phyloP scores from a whole-genome alignment of 2,113 vertebrate species.

The Pachycephala philippinensis region DNA sequence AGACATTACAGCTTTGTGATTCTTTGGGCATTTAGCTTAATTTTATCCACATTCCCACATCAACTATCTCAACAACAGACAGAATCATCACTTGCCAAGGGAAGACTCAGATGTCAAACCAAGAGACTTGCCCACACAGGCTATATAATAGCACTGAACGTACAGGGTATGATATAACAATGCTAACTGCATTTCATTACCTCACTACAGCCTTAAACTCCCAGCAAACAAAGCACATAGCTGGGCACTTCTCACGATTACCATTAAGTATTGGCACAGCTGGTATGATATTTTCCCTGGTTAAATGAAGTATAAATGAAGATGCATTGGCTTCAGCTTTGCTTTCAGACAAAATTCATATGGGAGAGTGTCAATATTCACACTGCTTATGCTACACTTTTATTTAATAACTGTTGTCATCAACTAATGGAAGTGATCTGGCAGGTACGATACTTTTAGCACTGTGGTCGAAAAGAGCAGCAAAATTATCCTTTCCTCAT shows the following conservation, averaged over 20 bases:
- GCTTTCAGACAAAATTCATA: slow-evolving; percentile 9
- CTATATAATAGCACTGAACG: neutral
- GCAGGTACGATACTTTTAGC: neutral
- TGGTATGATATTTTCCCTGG: neutral
- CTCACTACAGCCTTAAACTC: neutral
- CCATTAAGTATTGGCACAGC: neutral
- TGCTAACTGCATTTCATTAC: slow-evolving; percentile 35
- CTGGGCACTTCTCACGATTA: slow-evolving; percentile 1
- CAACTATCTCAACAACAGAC: slow-evolving; percentile 19
- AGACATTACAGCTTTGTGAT: neutral
- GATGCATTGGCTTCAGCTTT: slow-evolving; percentile 6
- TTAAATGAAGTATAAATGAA: slow-evolving; percentile 6
- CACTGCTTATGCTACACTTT: neutral
- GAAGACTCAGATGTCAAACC: slow-evolving; percentile 39
- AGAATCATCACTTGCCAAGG: slow-evolving; percentile 12
- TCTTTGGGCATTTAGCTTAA: neutral
- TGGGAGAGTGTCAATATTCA: neutral
- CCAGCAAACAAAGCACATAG: slow-evolving; percentile 22
- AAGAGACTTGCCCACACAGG: slow-evolving; percentile 49
- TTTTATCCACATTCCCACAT: slow-evolving; percentile 17
- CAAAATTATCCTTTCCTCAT: neutral
- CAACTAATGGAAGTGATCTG: neutral
- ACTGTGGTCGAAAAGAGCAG: neutral
- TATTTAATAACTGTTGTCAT: slow-evolving; percentile 41
- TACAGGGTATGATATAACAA: neutral